These are phyloP conservation scores for Drosophila pseudotalamancana DNA, from an alignment of 2,888 invertebrate genomes.

Conservation along the genomic window DNA sequence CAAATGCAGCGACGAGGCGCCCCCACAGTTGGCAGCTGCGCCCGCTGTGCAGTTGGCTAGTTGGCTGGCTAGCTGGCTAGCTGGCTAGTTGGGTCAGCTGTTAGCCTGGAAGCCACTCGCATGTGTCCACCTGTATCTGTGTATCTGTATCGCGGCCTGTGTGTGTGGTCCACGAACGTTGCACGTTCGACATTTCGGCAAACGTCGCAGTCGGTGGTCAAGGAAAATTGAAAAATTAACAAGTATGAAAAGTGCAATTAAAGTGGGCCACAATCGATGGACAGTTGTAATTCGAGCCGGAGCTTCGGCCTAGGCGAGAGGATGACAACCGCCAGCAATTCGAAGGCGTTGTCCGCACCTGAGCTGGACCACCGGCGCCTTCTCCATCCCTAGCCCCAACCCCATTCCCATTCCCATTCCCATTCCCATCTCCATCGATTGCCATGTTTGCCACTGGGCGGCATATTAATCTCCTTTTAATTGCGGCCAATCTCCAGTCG, in stretches of 20 bases:
- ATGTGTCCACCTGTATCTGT: slow-evolving; percentile 73
- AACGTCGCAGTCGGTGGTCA: slow-evolving; percentile 62
- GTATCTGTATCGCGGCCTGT: slow-evolving; percentile 20
- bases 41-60: slow-evolving; percentile 68
- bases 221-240: slow-evolving; percentile 83
- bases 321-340: slow-evolving; percentile 53
- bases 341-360: slow-evolving; percentile 48
- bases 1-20: slow-evolving; percentile 69
- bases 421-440: neutral
- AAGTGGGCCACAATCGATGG: slow-evolving; percentile 61
- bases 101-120: slow-evolving; percentile 36
- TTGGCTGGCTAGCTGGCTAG: slow-evolving; percentile 68
- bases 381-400: too few relatives aligned
- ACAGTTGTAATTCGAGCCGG: slow-evolving; percentile 53
- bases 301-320: slow-evolving; percentile 33
- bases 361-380: slow-evolving; percentile 26
- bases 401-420: too few relatives aligned
- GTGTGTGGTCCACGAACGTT: slow-evolving; percentile 64
- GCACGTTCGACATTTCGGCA: slow-evolving; percentile 72
- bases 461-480: slow-evolving; percentile 83
- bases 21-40: slow-evolving; percentile 72
- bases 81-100: slow-evolving; percentile 61
- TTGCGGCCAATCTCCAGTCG: slow-evolving; percentile 65
- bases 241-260: slow-evolving; percentile 83
- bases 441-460: slow-evolving; percentile 56